phyloP scores from a whole-genome alignment of 1,140 invertebrate genomes.

The Drosophila pseudoobscura region DNA sequence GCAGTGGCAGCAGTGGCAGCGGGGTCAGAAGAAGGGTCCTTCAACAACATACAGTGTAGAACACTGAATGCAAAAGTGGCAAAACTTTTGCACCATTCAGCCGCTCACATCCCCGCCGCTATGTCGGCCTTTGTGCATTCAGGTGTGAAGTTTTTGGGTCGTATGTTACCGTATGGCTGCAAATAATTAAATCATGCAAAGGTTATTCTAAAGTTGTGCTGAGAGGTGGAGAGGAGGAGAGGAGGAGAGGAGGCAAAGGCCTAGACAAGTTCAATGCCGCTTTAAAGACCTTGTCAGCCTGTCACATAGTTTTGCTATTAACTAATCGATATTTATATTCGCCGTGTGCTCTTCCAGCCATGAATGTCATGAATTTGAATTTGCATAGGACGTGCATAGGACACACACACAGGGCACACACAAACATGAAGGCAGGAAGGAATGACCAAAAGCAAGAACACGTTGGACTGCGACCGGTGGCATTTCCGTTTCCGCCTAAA shows the following conservation, averaged over 20 bases:
- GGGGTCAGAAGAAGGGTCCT: constrained; percentile 15
- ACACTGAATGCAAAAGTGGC: constrained; percentile 71
- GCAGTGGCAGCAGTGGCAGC: too few species aligned
- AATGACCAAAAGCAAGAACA: constrained; percentile 38
- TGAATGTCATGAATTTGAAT: constrained; percentile 38
- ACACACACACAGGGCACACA: constrained; percentile 20
- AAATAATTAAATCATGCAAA: constrained; percentile 80
- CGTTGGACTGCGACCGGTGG: constrained; percentile 34
- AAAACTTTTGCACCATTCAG: constrained; percentile 56
- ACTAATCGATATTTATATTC: constrained; percentile 76
- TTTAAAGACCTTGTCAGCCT: constrained; percentile 61
- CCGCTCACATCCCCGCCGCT: constrained; percentile 21
- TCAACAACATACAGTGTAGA: constrained; percentile 28
- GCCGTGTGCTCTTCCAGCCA: constrained; percentile 2
- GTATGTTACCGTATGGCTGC: constrained; percentile 48
- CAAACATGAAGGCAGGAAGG: constrained; percentile 12
- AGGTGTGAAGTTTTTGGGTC: constrained; percentile 75
- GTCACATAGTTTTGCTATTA: constrained; percentile 71
- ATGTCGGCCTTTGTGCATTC: constrained; percentile 46
- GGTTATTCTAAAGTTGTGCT: constrained; percentile 38
- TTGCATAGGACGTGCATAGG: constrained; percentile 38
- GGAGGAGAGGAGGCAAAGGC: too few species aligned
- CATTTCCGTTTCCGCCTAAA: constrained; percentile 68
- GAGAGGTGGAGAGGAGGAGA: not conserved
- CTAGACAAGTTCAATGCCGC: constrained; percentile 72